Evolutionary conservation across 2,113 vertebrate species (phyloP).

Genomic region (Potamarius usumacintae): DNA sequence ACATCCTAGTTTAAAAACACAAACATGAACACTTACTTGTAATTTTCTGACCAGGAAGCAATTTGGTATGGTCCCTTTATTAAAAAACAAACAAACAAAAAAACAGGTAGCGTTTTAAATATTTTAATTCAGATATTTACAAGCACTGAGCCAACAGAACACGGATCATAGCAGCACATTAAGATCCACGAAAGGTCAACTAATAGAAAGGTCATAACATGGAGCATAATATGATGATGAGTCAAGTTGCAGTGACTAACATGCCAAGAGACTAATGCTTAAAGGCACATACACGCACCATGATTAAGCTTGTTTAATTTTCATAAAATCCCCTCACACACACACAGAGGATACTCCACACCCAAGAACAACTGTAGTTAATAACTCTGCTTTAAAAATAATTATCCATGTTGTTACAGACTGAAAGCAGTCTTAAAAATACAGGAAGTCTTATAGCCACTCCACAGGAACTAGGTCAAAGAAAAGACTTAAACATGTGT

Average conservation of each 20-base stretch:
- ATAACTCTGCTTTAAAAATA: conserved; percentile 14
- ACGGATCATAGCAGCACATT: conserved; percentile 29
- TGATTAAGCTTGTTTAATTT: neutral
- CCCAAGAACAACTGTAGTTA: neutral
- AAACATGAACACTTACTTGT: conserved; percentile 62
- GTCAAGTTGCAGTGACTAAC: conserved; percentile 42
- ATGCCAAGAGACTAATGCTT: neutral
- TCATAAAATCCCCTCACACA: neutral
- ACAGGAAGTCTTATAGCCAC: neutral
- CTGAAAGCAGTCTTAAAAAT: neutral
- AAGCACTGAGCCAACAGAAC: conserved; percentile 44
- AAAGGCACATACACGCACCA: neutral
- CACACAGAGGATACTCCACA: conserved; percentile 19
- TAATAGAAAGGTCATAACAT: conserved; percentile 16
- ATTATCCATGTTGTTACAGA: conserved; percentile 17
- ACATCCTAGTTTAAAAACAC: neutral
- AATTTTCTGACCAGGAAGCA: conserved; percentile 63
- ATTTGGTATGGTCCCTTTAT: conserved; percentile 62
- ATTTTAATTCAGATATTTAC: conserved; percentile 16
- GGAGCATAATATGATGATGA: conserved; percentile 21
- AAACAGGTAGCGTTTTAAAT: neutral
- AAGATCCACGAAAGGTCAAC: neutral
- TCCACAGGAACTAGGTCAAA: conserved; percentile 21
- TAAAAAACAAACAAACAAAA: conserved; percentile 21
- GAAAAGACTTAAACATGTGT: neutral